Evolutionary conservation across 2,797 vertebrate genomes (phyloP).

Genomic region (Austrolebias charrua): DNA sequence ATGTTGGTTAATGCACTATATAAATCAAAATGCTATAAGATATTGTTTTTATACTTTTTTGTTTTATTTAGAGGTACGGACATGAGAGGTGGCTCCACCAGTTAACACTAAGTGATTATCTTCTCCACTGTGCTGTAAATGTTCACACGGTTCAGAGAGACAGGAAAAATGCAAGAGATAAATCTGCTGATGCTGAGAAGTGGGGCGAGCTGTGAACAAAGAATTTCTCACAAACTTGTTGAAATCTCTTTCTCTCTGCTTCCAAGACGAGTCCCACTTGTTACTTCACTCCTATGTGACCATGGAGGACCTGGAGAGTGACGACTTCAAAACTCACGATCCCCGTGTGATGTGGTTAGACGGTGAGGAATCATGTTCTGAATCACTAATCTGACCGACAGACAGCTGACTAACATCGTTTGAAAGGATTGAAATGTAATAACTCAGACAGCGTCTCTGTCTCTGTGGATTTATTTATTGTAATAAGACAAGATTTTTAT

Average conservation of each 20-base stretch:
- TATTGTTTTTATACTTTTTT: background rate
- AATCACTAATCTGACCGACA: background rate
- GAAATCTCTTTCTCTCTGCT: conserved; percentile 20
- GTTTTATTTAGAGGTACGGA: background rate
- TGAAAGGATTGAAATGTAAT: too few species aligned
- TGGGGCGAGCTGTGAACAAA: conserved; percentile 19
- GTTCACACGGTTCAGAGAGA: background rate
- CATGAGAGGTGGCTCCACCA: background rate
- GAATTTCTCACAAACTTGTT: conserved; percentile 3
- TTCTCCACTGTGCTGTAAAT: background rate
- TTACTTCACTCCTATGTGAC: conserved; percentile 75
- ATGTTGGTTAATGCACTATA: conserved; percentile 8
- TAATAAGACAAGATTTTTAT: background rate
- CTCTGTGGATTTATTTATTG: too few species aligned
- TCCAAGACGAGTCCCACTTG: conserved; percentile 77
- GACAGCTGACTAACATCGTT: too few species aligned
- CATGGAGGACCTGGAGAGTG: conserved; percentile 81
- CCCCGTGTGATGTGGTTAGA: conserved; percentile 77
- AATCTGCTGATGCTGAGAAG: conserved; percentile 10
- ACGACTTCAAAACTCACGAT: conserved; percentile 77
- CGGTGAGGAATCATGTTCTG: conserved; percentile 64
- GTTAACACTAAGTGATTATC: background rate
- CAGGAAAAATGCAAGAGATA: conserved; percentile 12
- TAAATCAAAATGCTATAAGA: background rate
- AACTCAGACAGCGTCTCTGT: too few species aligned